Conservation (phyloP, 1,140 invertebrate species). For the Leptopilina boulardi region DNA sequence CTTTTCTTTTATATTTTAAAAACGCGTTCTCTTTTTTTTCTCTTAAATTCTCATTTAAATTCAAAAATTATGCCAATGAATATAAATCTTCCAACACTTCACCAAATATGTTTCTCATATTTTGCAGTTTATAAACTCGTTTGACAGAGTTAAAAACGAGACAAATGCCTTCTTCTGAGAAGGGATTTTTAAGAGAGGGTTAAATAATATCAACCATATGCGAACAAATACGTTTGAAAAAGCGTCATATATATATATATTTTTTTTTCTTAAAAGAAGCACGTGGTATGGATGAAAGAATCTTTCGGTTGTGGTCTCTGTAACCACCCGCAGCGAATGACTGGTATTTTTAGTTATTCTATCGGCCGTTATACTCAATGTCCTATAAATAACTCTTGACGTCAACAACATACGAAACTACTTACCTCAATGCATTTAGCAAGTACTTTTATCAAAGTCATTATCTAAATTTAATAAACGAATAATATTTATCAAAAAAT, state of each 20-base stretch:
- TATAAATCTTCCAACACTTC: neutral
- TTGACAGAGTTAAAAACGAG: neutral
- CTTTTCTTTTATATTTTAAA: neutral
- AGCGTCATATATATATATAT: neutral
- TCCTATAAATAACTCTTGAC: constrained; percentile 51
- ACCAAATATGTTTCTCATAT: constrained; percentile 4
- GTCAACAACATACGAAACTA: constrained; percentile 37
- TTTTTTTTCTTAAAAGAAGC: neutral
- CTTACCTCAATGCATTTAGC: neutral
- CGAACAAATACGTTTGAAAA: constrained; percentile 19
- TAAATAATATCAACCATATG: constrained; percentile 18
- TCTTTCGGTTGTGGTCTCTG: constrained; percentile 11
- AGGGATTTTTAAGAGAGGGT: constrained; percentile 24
- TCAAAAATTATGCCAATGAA: neutral
- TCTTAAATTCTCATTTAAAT: neutral
- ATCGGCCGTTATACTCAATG: constrained; percentile 37
- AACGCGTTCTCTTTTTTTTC: neutral
- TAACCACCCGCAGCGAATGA: constrained; percentile 29
- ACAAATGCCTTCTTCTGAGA: constrained; percentile 2
- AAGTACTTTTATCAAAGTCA: neutral
- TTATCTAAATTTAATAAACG: no score
- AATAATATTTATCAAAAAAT: no score
- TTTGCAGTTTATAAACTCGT: neutral
- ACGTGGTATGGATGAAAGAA: constrained; percentile 15
- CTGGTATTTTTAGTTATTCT: constrained; percentile 52